Evolutionary conservation across 2,113 vertebrate genomes (phyloP), one percentile per base, ranked within the genome.

Genomic region (Austrofundulus limnaeus): DNA sequence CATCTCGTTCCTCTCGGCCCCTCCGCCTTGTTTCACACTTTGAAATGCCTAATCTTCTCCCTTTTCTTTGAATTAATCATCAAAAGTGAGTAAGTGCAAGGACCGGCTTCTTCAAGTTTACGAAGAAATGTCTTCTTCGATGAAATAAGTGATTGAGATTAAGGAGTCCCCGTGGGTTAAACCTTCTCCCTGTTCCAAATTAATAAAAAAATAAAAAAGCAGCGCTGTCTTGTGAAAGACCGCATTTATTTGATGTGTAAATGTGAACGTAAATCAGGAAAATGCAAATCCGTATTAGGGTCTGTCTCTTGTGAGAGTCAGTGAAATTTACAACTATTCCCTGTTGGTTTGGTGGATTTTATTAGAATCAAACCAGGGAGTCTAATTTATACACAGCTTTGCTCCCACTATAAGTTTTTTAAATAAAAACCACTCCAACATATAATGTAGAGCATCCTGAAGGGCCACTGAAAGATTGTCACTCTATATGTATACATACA

Each of bases 21-120:
- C 55, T 46, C 59, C 64, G 62, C 47, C 64, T 73, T 59, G 57
- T 75, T 82, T 59, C 45, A 60, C 72, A 75, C 70, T 83, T 80
- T 78, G 71, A 80, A 67, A 78, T 59, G 49, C 58, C 54, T 83
- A 83, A 87, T 89, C 77, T 70, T 58, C 71, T 60, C 56, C 43
- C 59, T 37, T n/a, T 37, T 38, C 71, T 80, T 76, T 83, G 80
- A 86, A 79, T 77, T 75, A 78, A 72, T 82, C 78, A 85, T 80
- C 61, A 75, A 70, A 81, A 57, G 57, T 83, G 61, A 70, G 77
- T 16, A 66, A 62, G 51, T 38, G 72, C 41, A 46, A 54, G 53
- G 34, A 38, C 38, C 17, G 0, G 20, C 56, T 59, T 45, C 56
- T 66, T 41, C 34, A 65, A 68, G 77, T 52, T 45, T 50, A 63